A percentile compares a stretch with the other conserved stretches of the same genome.
These are phyloP conservation scores for Drosophila pseudotakahashii DNA, from an alignment of 2,888 invertebrate genomes.

Conservation along the genomic window DNA sequence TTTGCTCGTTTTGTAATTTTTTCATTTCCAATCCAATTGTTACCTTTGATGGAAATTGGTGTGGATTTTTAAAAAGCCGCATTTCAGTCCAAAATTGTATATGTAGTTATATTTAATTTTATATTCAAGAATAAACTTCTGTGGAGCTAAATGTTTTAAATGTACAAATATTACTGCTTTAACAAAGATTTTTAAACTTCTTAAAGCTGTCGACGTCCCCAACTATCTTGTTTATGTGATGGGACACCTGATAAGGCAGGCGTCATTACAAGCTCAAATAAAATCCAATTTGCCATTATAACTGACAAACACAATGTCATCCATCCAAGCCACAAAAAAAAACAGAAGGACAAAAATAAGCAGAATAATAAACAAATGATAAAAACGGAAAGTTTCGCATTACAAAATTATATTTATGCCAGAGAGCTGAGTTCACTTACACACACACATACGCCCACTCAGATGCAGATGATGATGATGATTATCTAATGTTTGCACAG, in stretches of 20 bases:
- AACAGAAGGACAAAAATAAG: conserved; percentile 22
- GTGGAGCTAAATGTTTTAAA: too few species aligned
- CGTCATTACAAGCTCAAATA: conserved; percentile 54
- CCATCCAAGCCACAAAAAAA: conserved; percentile 13
- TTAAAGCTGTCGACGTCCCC: too few species aligned
- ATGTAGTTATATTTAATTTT: too few species aligned
- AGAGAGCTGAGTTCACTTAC: conserved; percentile 7
- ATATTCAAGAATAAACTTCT: too few species aligned
- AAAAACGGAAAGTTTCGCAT: conserved; percentile 44
- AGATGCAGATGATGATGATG: conserved; percentile 51
- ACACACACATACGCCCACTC: conserved; percentile 16
- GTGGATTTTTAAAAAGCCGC: too few species aligned
- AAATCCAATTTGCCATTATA: conserved; percentile 66
- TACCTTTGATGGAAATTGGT: too few species aligned
- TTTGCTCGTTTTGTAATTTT: too few species aligned
- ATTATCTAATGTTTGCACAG: conserved; percentile 78
- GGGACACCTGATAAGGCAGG: conserved; percentile 39
- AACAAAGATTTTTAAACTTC: background rate
- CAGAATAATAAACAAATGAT: conserved; percentile 16
- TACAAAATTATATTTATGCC: conserved; percentile 36
- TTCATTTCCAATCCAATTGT: too few species aligned
- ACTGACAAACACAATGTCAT: conserved; percentile 60
- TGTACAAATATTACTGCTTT: background rate
- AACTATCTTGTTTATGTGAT: too few species aligned
- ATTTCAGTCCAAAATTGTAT: too few species aligned